A percentile compares a stretch with the other conserved stretches of the same genome.
These are phyloP conservation scores for Montipora cactus DNA, from an alignment of 64 coral and sea anemone species.

Conservation along the genomic window DNA sequence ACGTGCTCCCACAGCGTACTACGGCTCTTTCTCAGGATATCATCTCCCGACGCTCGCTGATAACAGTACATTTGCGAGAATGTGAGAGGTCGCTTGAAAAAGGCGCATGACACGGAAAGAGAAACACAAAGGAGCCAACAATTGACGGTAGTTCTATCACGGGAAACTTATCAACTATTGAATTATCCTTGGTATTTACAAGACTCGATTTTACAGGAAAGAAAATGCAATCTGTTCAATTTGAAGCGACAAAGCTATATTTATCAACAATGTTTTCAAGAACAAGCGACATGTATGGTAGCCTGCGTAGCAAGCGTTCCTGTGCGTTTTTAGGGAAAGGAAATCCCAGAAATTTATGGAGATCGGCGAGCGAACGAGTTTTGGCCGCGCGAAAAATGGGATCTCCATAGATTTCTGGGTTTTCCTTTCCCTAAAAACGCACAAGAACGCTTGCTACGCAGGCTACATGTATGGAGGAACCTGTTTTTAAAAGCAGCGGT, in stretches of 20 bases:
- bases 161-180: not conserved
- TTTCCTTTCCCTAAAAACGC: too few species aligned
- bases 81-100: not conserved
- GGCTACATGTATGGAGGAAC: not conserved
- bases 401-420: too few species aligned
- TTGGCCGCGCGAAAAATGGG: too few species aligned
- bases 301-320: too few species aligned
- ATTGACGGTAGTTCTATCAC: not conserved
- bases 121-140: not conserved
- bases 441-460: too few species aligned
- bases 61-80: not conserved
- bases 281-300: not conserved
- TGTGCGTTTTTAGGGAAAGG: too few species aligned
- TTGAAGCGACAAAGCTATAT: slow-evolving; percentile 36
- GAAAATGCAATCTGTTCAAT: not conserved
- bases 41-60: not conserved
- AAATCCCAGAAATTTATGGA: too few species aligned
- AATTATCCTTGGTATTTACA: slow-evolving; percentile 7
- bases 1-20: not conserved
- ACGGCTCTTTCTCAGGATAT: not conserved
- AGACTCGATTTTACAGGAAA: not conserved
- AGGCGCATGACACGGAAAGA: not conserved
- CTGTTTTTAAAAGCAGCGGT: slow-evolving; percentile 18
- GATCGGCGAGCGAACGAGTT: too few species aligned
- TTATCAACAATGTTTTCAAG: not conserved